These are phyloP conservation scores for Squalus acanthias DNA, from an alignment of 2,797 vertebrate genomes.

Conservation along the genomic window DNA sequence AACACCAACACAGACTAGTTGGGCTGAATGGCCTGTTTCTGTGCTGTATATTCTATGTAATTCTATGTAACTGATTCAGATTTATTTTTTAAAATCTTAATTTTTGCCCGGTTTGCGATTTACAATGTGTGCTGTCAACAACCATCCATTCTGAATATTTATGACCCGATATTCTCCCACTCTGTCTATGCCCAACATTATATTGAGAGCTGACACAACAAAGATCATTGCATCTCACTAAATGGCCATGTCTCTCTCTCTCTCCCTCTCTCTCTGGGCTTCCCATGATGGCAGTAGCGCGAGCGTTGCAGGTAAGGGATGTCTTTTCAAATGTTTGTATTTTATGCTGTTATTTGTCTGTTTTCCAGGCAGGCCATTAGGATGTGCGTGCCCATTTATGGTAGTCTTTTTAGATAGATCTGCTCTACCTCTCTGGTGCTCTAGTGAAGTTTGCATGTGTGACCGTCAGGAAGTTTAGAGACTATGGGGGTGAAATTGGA, in stretches of 20 bases:
- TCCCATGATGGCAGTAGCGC: neutral
- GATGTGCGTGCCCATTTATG: neutral
- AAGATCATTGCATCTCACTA: neutral
- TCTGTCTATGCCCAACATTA: neutral
- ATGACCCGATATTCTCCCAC: neutral
- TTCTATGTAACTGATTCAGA: no score
- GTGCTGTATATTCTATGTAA: no score
- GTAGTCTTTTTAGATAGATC: neutral
- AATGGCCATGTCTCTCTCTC: neutral
- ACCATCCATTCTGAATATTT: neutral
- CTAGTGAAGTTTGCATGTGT: neutral
- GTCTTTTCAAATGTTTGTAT: neutral
- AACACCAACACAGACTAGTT: no score
- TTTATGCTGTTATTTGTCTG: neutral
- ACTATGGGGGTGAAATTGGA: no score
- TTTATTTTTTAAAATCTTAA: no score
- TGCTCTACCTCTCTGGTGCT: neutral
- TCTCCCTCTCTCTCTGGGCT: neutral
- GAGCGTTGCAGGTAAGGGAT: neutral
- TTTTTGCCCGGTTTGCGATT: no score
- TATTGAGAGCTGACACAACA: neutral
- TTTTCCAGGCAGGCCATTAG: neutral
- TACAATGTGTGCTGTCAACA: neutral
- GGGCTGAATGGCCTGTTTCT: no score
- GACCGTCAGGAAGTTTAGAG: no score